Base-by-base conservation (phyloP, 2,797 vertebrate species). In the Myotis findleyi region DNA sequence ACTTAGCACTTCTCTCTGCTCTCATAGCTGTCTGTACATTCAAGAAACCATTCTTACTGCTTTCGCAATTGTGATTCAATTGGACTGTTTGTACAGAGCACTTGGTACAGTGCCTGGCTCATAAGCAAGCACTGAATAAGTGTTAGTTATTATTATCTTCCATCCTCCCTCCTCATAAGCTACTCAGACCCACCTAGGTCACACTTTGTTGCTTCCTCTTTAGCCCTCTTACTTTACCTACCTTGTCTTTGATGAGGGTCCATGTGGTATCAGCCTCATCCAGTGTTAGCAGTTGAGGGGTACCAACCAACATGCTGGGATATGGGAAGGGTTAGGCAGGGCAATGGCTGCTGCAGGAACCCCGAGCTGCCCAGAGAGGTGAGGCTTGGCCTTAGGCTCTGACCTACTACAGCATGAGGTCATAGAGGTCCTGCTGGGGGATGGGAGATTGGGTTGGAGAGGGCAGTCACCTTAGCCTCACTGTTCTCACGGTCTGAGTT, bases 331-430 rank as follows among this genome's bases (percentile, higher is more conserved):
- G 68, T 88, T 92, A 86, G 84, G 49, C 25, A 90, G 76, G 87
- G 83, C 53, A 53, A 57, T 98, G 82, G 98, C 98, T 68, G 98
- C 98, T 75, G 96, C 94, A 83, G 98, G 98, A 93, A 87, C 92
- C 89, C 95, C 89, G 91, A 55, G 51, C 96, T 97, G 38, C 94
- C 97, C 55, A 97, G 93, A 38, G 71, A 88, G 87, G 23, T 87
- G 49, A 91, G 95, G 96, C 87, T 79, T 77, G 51, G 66, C 98
- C 98, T 81, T 77, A 30, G 98, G 97, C 49, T 88, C 41, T 97
- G 86, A 95, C 95, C 1, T 75, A 97, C 79, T 99, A 97, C 84
- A 97, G 97, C 85, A 98, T 87, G 98, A 98, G 55, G 97, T 99
- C 97, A 97, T 94, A 97, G 95, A 97, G 97, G 89, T 82, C 69